Evolutionary conservation across 2,113 vertebrate species (phyloP).

Genomic region (Brachypodius melanocephalos): DNA sequence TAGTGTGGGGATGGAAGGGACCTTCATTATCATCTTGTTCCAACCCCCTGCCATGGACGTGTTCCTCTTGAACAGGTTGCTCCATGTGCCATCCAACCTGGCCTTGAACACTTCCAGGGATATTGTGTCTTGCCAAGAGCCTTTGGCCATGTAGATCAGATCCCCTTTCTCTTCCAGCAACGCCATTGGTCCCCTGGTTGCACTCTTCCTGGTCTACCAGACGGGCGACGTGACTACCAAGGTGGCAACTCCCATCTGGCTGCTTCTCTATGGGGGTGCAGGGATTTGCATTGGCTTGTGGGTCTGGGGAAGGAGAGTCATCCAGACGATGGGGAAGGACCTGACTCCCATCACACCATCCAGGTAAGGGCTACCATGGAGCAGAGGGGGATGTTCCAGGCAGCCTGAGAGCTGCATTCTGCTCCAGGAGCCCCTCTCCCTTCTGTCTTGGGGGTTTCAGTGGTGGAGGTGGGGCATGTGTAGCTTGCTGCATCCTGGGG

Average conservation of each 20-base stretch:
- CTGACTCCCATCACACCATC: conserved; percentile 96
- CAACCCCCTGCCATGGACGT: neutral
- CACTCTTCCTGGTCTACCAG: conserved; percentile 87
- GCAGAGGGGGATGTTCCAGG: neutral
- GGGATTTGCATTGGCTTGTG: conserved; percentile 92
- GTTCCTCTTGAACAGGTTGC: neutral
- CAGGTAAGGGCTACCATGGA: conserved; percentile 72
- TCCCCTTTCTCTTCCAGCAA: conserved; percentile 78
- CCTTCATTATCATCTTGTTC: neutral
- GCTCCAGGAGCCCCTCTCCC: neutral
- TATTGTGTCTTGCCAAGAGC: neutral
- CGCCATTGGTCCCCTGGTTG: conserved; percentile 92
- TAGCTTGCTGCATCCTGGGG: too few species aligned
- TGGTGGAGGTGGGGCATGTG: rapidly evolving
- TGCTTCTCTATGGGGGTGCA: conserved; percentile 88
- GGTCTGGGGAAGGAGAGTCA: conserved; percentile 97
- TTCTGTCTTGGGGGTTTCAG: neutral
- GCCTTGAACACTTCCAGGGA: neutral
- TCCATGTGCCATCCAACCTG: neutral
- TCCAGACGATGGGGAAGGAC: conserved; percentile 96
- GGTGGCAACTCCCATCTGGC: conserved; percentile 87
- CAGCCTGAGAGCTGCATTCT: neutral
- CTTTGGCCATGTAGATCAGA: neutral
- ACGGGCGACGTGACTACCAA: conserved; percentile 76
- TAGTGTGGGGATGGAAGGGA: neutral